Conservation (phyloP, 1,140 invertebrate genomes). For the Nixonia krombeini region DNA sequence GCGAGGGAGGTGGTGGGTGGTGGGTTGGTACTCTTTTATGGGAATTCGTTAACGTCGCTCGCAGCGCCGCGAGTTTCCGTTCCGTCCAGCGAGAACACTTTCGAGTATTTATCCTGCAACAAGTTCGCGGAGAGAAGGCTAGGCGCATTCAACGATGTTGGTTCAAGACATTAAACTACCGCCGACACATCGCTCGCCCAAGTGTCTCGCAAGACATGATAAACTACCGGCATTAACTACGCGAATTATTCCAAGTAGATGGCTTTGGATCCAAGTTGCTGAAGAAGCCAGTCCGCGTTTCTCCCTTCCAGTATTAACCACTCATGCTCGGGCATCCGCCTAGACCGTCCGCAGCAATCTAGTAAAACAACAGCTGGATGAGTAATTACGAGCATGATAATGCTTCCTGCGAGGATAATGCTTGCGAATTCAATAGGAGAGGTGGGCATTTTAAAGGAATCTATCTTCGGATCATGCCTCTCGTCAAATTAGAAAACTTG, state of each 20-base stretch:
- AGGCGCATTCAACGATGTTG: conserved; percentile 4
- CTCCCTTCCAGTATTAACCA: conserved; percentile 20
- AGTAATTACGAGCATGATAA: conserved; percentile 30
- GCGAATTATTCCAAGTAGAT: conserved; percentile 62
- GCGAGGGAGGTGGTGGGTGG: no score
- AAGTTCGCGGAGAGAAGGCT: conserved; percentile 1
- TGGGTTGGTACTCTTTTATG: no score
- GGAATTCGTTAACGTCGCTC: no score
- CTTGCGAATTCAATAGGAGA: conserved; percentile 7
- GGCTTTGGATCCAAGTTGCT: conserved; percentile 46
- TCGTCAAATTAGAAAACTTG: conserved; percentile 3
- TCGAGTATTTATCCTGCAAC: conserved; percentile 3
- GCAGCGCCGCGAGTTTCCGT: no score
- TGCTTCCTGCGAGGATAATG: conserved; percentile 3
- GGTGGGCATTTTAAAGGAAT: conserved; percentile 3
- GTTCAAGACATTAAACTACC: conserved; percentile 13
- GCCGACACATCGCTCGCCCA: conserved; percentile 16
- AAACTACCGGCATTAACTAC: conserved; percentile 58
- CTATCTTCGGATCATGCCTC: conserved; percentile 1
- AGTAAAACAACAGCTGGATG: conserved; percentile 21
- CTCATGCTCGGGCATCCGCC: conserved; percentile 5
- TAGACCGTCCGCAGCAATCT: conserved; percentile 6
- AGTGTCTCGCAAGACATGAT: conserved; percentile 53
- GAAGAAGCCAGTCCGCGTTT: conserved; percentile 43
- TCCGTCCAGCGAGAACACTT: no score